Evolutionary conservation across 2,113 vertebrate genomes (phyloP), one percentile per base, ranked within the genome.

Genomic region (Glaucidium brasilianum): DNA sequence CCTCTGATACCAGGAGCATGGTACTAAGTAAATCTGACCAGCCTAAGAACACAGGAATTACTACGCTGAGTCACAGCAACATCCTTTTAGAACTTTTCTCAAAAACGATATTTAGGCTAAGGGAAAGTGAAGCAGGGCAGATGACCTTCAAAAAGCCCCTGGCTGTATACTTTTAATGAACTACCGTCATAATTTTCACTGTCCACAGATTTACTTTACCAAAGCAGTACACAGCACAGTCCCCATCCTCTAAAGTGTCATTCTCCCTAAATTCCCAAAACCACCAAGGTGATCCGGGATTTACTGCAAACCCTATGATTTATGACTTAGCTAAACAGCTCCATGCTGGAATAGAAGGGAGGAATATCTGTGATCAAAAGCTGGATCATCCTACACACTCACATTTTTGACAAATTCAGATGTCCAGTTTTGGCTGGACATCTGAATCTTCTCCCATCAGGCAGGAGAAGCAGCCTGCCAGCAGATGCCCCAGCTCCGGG

Each of bases 161-260:
- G 34, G 39, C n/a, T 77, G 35, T n/a, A 73, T 71, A 90, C 49
- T 73, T 76, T 69, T 85, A 64, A 84, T 55, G 47, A 89, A 64
- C 82, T 79, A 39, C 3, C 6, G 27, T 39, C 13, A 1, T 56
- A 49, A 58, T 76, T 83, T 94, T 79, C 64, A 68, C n/a, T 47
- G 22, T 56, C 58, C 32, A 26, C 30, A 84, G 62, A 60, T 68
- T 84, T 78, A 56, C 47, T 81, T 72, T 68, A 52, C 27, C 55
- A 74, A 17, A 93, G 39, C 6, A 59, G 29, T 56, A 60, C 20
- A 77, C 7, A 60, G 35, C 43, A 53, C 13, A 41, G 66, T 62
- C 74, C n/a, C 26, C 35, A 50, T 29, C 25, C 74, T 69, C 14
- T 45, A 75, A 67, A 0, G 3, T n/a, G 19, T 25, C 26, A 50